Evolutionary conservation across 2,113 vertebrate species (phyloP).

Genomic region (Eclectus roratus): DNA sequence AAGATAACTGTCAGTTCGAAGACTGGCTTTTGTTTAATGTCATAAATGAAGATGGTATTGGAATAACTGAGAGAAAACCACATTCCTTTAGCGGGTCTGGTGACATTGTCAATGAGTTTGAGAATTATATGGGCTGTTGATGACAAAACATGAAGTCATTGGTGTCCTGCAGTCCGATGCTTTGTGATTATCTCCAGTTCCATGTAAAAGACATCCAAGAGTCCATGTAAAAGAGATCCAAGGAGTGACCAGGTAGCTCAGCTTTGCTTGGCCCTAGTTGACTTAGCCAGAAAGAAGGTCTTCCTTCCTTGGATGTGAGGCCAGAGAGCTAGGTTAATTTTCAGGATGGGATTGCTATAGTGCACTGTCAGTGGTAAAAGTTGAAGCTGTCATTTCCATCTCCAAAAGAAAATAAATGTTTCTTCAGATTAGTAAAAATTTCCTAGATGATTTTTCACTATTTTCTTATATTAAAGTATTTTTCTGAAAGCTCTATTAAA

Average conservation of each 20-base stretch:
- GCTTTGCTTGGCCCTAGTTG: background rate
- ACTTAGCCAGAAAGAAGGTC: background rate
- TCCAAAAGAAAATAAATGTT: background rate
- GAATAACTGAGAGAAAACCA: background rate
- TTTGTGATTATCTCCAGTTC: background rate
- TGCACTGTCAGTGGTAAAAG: background rate
- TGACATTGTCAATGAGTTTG: background rate
- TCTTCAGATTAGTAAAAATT: background rate
- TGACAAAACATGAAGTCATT: background rate
- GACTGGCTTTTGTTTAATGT: background rate
- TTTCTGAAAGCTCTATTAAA: background rate
- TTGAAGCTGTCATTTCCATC: background rate
- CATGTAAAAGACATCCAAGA: background rate
- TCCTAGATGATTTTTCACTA: background rate
- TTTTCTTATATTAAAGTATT: background rate
- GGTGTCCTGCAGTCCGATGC: background rate
- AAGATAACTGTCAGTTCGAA: background rate
- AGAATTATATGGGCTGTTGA: background rate
- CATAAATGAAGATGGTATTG: background rate
- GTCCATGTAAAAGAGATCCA: accelerated
- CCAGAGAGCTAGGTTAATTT: background rate
- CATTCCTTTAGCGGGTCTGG: background rate
- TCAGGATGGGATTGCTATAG: background rate
- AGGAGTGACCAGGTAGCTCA: background rate
- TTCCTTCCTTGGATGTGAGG: background rate